A percentile compares a stretch with the other conserved stretches of the same genome.
Evolutionary conservation across 2,888 invertebrate species (phyloP).

Genomic region (Drosophila dives): DNA sequence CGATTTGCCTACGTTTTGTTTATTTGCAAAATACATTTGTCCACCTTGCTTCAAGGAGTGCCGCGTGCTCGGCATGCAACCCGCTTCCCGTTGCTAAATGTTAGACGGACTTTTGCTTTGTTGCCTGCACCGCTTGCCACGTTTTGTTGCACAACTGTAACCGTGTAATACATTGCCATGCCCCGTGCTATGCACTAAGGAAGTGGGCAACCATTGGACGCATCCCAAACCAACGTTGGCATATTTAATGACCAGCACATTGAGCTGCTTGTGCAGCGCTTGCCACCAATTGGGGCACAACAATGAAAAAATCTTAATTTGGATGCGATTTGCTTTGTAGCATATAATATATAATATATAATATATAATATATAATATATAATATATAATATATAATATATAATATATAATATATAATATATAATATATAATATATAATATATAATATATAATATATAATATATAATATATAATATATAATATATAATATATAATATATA

Average conservation of each 20-base stretch:
- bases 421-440: background rate
- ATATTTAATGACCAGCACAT: constrained; percentile 49
- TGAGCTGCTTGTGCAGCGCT: constrained; percentile 35
- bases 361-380: background rate
- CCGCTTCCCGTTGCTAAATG: constrained; percentile 30
- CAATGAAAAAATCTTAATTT: constrained; percentile 43
- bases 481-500: background rate
- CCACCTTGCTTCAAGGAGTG: constrained; percentile 63
- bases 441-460: background rate
- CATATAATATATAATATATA: background rate
- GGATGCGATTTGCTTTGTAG: constrained; percentile 6
- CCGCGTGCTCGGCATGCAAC: constrained; percentile 13
- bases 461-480: background rate
- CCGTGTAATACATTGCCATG: constrained; percentile 29
- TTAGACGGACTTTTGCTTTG: constrained; percentile 65
- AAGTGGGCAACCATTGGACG: constrained; percentile 9
- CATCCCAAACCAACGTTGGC: constrained; percentile 22
- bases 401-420: background rate
- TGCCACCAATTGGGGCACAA: constrained; percentile 40
- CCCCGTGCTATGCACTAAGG: background rate
- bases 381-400: background rate
- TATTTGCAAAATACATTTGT: constrained; percentile 78
- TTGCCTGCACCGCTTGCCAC: constrained; percentile 51
- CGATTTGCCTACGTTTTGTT: constrained; percentile 34
- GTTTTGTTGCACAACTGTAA: constrained; percentile 70